A percentile compares a stretch with the other conserved stretches of the same genome.
These are phyloP conservation scores for Leptodactylus fuscus DNA, from an alignment of 2,113 vertebrate species.

Conservation along the genomic window DNA sequence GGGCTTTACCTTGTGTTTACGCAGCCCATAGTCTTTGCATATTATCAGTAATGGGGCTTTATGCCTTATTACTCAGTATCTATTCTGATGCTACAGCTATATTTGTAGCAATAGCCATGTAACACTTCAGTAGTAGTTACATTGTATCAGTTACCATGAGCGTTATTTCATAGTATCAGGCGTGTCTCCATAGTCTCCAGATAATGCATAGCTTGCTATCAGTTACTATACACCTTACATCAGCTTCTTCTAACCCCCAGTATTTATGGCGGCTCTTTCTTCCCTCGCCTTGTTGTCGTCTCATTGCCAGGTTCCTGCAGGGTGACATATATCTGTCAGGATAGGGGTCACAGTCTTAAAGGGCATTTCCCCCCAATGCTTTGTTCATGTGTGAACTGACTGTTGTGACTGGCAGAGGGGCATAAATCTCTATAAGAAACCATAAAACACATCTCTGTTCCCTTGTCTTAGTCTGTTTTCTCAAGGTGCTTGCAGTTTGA, in stretches of 20 bases:
- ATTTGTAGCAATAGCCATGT: too few species aligned
- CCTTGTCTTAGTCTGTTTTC: neutral
- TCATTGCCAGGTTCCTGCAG: too few species aligned
- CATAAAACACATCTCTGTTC: neutral
- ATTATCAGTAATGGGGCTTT: too few species aligned
- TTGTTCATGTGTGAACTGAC: neutral
- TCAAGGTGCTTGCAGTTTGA: neutral
- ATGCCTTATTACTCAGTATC: too few species aligned
- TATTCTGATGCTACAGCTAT: too few species aligned
- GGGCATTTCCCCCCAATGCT: neutral
- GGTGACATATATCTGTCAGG: slow-evolving; percentile 24
- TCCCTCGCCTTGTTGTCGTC: neutral
- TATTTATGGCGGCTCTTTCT: slow-evolving; percentile 38
- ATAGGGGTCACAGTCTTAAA: slow-evolving; percentile 28
- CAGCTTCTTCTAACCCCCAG: neutral
- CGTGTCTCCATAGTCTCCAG: too few species aligned
- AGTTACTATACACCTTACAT: neutral
- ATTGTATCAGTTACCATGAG: neutral
- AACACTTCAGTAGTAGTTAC: neutral
- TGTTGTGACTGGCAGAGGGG: neutral
- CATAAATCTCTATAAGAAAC: neutral
- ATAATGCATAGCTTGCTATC: neutral
- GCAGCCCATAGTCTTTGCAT: too few species aligned
- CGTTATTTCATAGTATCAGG: neutral
- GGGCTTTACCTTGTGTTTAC: too few species aligned